Percentiles rank a stretch among this genome's conserved stretches.
These are phyloP conservation scores for Lytechinus variegatus DNA, from an alignment of 35 echinoderm and acorn worm genomes.

Conservation along the genomic window DNA sequence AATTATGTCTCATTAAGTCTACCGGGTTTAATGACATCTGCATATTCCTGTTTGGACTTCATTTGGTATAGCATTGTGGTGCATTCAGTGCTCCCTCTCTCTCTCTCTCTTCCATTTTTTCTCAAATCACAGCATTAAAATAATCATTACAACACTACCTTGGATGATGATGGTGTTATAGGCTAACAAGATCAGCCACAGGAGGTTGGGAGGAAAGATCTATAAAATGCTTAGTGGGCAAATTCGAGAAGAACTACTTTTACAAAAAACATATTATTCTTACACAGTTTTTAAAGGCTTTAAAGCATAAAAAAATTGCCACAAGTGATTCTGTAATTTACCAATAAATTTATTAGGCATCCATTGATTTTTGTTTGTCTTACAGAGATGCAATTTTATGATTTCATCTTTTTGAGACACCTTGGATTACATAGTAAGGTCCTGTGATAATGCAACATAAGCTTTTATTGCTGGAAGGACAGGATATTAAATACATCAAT, in stretches of 20 bases:
- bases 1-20: conserved; percentile 25
- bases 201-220: neutral
- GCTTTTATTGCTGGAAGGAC: neutral
- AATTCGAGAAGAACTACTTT: neutral
- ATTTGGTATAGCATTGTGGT: neutral
- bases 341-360: neutral
- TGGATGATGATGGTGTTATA: neutral
- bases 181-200: neutral
- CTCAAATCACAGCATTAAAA: neutral
- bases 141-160: neutral
- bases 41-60: neutral
- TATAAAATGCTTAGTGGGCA: neutral
- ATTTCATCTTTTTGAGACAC: neutral
- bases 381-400: neutral
- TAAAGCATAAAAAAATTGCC: neutral
- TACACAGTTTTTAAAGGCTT: neutral
- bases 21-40: conserved; percentile 3
- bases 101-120: too few species aligned
- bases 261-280: neutral
- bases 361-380: neutral
- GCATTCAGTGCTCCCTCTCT: neutral
- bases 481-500: conserved; percentile 7
- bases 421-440: neutral
- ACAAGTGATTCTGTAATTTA: neutral
- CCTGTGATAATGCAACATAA: neutral